A percentile compares a stretch with the other conserved stretches of the same genome.
Conservation (phyloP, 1,140 invertebrate species). For the Diorhabda sublineata region DNA sequence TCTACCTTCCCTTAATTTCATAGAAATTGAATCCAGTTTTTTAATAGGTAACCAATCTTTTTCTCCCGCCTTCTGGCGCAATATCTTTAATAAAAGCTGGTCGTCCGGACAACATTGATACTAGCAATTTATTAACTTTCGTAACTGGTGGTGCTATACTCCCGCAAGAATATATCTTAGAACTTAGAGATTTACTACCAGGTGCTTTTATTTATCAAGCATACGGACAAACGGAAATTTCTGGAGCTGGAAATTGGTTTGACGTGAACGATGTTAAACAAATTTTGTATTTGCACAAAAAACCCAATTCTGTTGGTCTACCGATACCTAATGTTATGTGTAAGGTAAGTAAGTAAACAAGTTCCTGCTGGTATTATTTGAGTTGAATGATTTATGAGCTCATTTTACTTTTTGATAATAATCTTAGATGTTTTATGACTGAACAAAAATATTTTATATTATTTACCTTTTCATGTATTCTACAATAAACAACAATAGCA, state of each 20-base stretch:
- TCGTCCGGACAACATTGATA: constrained; percentile 35
- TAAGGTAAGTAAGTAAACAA: constrained; percentile 25
- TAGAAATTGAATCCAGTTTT: not conserved
- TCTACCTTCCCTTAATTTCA: no score
- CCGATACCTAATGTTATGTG: constrained; percentile 32
- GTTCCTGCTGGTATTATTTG: no score
- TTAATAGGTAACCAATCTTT: constrained; percentile 42
- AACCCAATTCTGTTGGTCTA: constrained; percentile 34
- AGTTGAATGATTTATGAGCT: no score
- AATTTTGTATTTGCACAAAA: constrained; percentile 28
- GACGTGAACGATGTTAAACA: constrained; percentile 30
- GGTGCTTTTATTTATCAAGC: constrained; percentile 34
- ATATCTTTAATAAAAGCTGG: constrained; percentile 43
- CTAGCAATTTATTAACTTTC: constrained; percentile 29
- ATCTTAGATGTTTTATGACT: no score
- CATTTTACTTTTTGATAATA: no score
- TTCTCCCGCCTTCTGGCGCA: constrained; percentile 43
- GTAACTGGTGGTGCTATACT: constrained; percentile 34
- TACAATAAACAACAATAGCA: no score
- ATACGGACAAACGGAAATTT: constrained; percentile 40
- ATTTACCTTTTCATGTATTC: no score
- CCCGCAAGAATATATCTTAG: constrained; percentile 23
- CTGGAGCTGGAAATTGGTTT: constrained; percentile 32
- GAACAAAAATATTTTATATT: no score
- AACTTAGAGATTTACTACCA: constrained; percentile 37